These are phyloP conservation scores for Molanna angustata DNA, from an alignment of 2,888 invertebrate genomes.

Conservation along the genomic window DNA sequence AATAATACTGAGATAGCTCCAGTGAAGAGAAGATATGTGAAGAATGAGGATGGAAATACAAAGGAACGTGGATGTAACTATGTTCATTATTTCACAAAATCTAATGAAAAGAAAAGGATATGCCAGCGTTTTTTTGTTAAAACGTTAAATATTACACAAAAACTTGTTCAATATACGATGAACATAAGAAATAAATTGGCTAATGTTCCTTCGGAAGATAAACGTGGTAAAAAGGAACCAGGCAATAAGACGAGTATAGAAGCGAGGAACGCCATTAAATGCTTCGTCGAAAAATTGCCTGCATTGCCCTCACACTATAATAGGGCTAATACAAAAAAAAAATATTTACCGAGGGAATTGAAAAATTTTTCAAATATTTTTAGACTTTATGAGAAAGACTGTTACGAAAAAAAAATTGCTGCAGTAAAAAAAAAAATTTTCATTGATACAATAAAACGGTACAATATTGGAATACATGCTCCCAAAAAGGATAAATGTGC, in stretches of 20 bases:
- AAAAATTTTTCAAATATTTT: background rate
- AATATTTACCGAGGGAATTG: background rate
- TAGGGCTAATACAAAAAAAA: slow-evolving; percentile 4
- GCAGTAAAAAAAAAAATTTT: background rate
- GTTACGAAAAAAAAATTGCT: background rate
- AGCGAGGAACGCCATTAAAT: slow-evolving; percentile 1
- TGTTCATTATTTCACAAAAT: background rate
- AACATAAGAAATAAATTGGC: background rate
- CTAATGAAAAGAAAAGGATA: background rate
- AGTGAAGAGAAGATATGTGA: slow-evolving; percentile 4
- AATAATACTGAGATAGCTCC: slow-evolving; percentile 1
- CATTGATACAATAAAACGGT: background rate
- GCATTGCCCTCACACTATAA: slow-evolving; percentile 1
- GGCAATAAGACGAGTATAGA: background rate
- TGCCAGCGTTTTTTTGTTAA: slow-evolving; percentile 3
- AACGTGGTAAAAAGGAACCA: slow-evolving; percentile 4
- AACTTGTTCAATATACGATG: slow-evolving; percentile 1
- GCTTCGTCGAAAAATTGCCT: background rate
- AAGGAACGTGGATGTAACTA: slow-evolving; percentile 5
- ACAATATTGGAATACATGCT: slow-evolving; percentile 3
- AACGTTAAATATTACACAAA: slow-evolving; percentile 2
- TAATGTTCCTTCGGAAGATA: background rate
- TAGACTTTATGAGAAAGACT: background rate
- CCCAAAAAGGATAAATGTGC: slow-evolving; percentile 4
- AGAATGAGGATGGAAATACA: background rate